A percentile compares a stretch with the other conserved stretches of the same genome.
Conservation (phyloP, 2,888 invertebrate genomes). For the Antitype chi region DNA sequence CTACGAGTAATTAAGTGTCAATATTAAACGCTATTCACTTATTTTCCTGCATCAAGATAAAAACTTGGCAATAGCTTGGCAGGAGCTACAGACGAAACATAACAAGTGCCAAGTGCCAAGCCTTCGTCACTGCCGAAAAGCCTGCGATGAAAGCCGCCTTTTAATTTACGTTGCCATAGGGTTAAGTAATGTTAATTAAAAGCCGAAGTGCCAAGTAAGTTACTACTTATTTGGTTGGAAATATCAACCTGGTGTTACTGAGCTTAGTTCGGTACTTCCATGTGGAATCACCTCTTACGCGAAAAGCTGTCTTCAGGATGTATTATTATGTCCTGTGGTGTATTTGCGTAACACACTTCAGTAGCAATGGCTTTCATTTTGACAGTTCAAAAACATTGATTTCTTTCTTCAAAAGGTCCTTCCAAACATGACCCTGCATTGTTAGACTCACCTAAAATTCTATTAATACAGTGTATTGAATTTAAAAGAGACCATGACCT, state of each 20-base stretch:
- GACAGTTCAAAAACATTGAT: too few relatives aligned
- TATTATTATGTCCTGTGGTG: not conserved
- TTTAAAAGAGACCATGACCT: too few relatives aligned
- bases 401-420: too few relatives aligned
- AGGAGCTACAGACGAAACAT: slow-evolving; percentile 10
- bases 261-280: not conserved
- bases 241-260: not conserved
- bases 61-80: slow-evolving; percentile 28
- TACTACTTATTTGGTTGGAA: not conserved
- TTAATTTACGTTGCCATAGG: slow-evolving; percentile 21
- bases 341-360: too few relatives aligned
- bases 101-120: slow-evolving; percentile 35
- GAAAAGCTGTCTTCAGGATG: too few relatives aligned
- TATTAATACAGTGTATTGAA: too few relatives aligned
- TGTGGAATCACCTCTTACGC: too few relatives aligned
- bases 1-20: slow-evolving; percentile 52
- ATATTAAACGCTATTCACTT: slow-evolving; percentile 33
- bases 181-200: slow-evolving; percentile 28
- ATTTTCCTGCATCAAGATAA: slow-evolving; percentile 12
- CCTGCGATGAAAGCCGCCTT: slow-evolving; percentile 22
- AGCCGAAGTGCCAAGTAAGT: slow-evolving; percentile 8
- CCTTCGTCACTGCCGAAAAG: slow-evolving; percentile 32
- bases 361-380: too few relatives aligned
- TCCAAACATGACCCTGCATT: too few relatives aligned
- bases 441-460: too few relatives aligned